Percentiles rank a stretch among this genome's conserved stretches.
Conservation (phyloP, 2,797 vertebrate species). For the Enteromius argenteus region DNA sequence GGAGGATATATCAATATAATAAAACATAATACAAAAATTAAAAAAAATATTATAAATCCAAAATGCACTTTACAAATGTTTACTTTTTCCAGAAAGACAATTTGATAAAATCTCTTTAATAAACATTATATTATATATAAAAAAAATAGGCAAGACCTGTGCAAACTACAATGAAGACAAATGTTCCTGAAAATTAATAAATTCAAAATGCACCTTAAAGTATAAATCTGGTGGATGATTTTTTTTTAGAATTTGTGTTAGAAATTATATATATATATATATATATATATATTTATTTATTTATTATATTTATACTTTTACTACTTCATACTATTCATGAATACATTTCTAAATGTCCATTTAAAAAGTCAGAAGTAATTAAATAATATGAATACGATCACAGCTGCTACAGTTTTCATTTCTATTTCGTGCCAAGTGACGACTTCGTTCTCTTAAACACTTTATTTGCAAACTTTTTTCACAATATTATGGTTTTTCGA, state of each 20-base stretch:
- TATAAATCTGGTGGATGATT: not conserved
- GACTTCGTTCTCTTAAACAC: not conserved
- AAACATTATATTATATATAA: not conserved
- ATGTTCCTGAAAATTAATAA: not conserved
- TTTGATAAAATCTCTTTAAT: not conserved
- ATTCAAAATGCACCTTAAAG: not conserved
- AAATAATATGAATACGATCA: not conserved
- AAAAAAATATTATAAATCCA: not conserved
- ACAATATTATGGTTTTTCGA: not conserved
- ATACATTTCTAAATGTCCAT: not conserved
- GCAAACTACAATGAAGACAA: not conserved
- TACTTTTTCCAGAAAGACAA: not conserved
- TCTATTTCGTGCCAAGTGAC: not conserved
- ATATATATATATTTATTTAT: too few relatives aligned
- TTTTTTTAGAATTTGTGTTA: not conserved
- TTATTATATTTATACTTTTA: too few relatives aligned
- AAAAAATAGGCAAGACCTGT: not conserved
- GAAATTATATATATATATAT: not conserved
- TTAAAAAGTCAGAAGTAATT: not conserved
- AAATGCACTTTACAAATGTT: constrained; percentile 12
- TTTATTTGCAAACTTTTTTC: not conserved
- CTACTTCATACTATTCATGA: too few relatives aligned
- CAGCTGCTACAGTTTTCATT: not conserved
- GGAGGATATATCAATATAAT: not conserved
- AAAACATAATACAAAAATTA: not conserved